Percentiles rank a stretch among this genome's conserved stretches.
Evolutionary conservation across 2,888 invertebrate genomes (phyloP).

Genomic region (Polydrusus pterygomalis): DNA sequence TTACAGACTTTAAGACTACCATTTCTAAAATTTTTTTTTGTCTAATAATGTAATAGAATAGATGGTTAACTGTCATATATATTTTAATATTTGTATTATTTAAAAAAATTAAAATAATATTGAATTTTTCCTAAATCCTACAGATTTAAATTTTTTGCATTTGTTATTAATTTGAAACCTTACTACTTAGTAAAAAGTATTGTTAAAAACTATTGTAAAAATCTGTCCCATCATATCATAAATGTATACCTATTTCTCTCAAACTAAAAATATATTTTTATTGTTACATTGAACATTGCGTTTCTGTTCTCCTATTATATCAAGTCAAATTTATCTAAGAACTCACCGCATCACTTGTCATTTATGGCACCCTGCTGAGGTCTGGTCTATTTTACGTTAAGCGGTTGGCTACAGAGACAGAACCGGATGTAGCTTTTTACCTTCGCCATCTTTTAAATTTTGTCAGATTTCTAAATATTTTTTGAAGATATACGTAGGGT

Average conservation of each 20-base stretch:
- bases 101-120: not conserved
- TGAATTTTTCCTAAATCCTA: not conserved
- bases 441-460: too few relatives aligned
- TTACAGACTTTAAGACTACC: too few relatives aligned
- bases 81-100: not conserved
- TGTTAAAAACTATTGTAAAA: conserved; percentile 20
- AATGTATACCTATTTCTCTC: conserved; percentile 53
- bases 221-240: conserved; percentile 51
- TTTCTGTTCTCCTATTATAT: conserved; percentile 15
- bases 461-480: too few relatives aligned
- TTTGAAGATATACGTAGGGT: too few relatives aligned
- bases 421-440: too few relatives aligned
- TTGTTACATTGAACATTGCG: conserved; percentile 44
- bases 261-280: conserved; percentile 55
- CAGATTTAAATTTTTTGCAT: not conserved
- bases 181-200: not conserved
- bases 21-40: too few relatives aligned
- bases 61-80: too few relatives aligned
- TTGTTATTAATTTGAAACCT: not conserved
- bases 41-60: not conserved
- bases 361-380: too few relatives aligned
- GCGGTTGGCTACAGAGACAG: too few relatives aligned
- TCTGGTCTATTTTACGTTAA: too few relatives aligned
- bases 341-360: too few relatives aligned
- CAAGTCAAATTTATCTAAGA: too few relatives aligned